phyloP scores from a whole-genome alignment of 2,888 invertebrate species.

The Temnothorax rugatulus region DNA sequence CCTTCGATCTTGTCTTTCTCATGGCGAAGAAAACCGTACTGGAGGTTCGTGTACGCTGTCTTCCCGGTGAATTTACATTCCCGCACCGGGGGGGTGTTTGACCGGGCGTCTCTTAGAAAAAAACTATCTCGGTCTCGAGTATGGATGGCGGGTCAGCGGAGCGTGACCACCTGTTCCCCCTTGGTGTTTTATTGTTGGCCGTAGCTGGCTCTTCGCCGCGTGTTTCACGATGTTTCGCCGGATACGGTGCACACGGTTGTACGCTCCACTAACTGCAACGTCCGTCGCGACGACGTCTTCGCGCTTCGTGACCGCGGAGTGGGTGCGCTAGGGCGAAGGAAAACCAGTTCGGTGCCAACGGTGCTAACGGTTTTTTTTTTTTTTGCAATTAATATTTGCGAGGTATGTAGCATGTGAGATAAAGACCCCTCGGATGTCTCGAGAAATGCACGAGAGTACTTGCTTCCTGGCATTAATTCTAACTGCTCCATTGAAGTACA shows the following conservation, averaged over 20 bases:
- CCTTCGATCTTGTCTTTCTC: not conserved
- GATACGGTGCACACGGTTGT: constrained; percentile 67
- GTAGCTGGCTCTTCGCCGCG: constrained; percentile 47
- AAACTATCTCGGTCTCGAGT: constrained; percentile 11
- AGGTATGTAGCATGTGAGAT: not conserved
- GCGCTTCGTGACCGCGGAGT: constrained; percentile 30
- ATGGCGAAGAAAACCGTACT: not conserved
- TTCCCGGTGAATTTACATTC: constrained; percentile 25
- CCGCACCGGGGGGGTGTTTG: constrained; percentile 7
- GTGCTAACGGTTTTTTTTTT: constrained; percentile 24
- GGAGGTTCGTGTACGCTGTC: not conserved
- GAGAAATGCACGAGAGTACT: not conserved
- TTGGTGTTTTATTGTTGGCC: constrained; percentile 65
- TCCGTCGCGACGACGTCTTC: constrained; percentile 64
- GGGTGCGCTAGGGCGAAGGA: constrained; percentile 16
- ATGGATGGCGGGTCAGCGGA: constrained; percentile 56
- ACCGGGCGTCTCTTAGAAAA: constrained; percentile 31
- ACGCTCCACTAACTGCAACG: constrained; percentile 71
- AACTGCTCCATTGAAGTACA: not conserved
- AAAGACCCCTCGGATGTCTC: not conserved
- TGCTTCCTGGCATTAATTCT: not conserved
- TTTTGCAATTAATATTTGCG: constrained; percentile 34
- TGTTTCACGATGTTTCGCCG: constrained; percentile 64
- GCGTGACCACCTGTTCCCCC: constrained; percentile 70
- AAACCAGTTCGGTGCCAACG: constrained; percentile 37